Evolutionary conservation across 1,140 invertebrate genomes (phyloP).

Genomic region (Cydia amplana): DNA sequence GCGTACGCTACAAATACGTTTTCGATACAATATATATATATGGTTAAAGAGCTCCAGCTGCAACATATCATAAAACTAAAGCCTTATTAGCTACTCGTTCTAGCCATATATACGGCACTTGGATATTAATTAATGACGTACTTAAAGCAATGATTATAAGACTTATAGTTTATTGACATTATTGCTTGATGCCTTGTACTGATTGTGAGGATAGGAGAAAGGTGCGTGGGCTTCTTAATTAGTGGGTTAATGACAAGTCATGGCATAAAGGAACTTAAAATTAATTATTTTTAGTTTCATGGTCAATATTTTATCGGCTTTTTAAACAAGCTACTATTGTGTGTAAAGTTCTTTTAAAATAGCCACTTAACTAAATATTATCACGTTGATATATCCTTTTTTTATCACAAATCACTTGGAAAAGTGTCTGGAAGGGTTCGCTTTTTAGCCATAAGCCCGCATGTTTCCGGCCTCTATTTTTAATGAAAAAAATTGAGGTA

Average conservation of each 20-base stretch:
- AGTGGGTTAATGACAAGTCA: neutral
- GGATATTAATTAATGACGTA: conserved; percentile 23
- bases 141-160: conserved; percentile 7
- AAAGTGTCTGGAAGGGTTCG: too few relatives aligned
- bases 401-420: too few relatives aligned
- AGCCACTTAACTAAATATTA: too few relatives aligned
- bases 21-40: too few relatives aligned
- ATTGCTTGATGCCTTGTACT: neutral
- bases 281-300: conserved; percentile 4
- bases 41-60: too few relatives aligned
- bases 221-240: conserved; percentile 13
- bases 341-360: too few relatives aligned
- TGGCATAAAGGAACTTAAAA: neutral
- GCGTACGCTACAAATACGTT: too few relatives aligned
- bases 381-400: too few relatives aligned
- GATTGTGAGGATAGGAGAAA: neutral
- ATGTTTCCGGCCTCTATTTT: too few relatives aligned
- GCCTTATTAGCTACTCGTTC: conserved; percentile 14
- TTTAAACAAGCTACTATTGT: too few relatives aligned
- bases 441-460: too few relatives aligned
- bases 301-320: neutral
- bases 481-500: too few relatives aligned
- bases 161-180: conserved; percentile 1
- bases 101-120: conserved; percentile 3
- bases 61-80: neutral